Conservation (phyloP, 2,113 vertebrate species). For the Halcyon senegalensis region DNA sequence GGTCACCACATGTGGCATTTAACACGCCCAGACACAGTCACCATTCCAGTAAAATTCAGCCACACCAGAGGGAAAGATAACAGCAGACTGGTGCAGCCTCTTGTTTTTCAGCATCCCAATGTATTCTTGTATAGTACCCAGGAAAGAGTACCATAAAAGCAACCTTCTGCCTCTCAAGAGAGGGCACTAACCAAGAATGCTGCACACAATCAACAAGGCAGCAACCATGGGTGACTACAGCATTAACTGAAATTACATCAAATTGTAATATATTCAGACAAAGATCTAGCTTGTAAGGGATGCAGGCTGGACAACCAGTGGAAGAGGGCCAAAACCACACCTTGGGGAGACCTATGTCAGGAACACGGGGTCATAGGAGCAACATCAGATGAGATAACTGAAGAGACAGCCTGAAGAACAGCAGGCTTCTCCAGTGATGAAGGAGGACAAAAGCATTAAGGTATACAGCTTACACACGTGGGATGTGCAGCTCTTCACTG, state of each 20-base stretch:
- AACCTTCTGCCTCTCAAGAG: not conserved
- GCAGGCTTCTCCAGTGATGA: not conserved
- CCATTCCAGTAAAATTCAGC: not conserved
- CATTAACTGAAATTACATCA: not conserved
- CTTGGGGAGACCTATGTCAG: not conserved
- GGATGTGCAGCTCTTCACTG: not conserved
- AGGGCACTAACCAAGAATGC: not conserved
- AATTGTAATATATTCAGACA: rapidly evolving
- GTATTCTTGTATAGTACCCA: not conserved
- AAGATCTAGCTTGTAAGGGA: not conserved
- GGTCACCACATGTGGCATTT: not conserved
- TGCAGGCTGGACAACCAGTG: not conserved
- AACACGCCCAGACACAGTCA: not conserved
- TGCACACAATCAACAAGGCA: rapidly evolving
- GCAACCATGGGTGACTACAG: not conserved
- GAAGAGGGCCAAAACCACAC: not conserved
- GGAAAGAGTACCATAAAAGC: not conserved
- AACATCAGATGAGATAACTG: not conserved
- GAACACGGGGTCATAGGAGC: not conserved
- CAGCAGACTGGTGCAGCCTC: not conserved
- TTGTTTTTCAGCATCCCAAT: not conserved
- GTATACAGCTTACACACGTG: rapidly evolving
- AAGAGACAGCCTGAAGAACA: not conserved
- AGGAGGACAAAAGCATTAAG: too few species aligned
- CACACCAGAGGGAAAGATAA: not conserved